Conservation (phyloP, 2,797 vertebrate genomes). For the Synanceia verrucosa region DNA sequence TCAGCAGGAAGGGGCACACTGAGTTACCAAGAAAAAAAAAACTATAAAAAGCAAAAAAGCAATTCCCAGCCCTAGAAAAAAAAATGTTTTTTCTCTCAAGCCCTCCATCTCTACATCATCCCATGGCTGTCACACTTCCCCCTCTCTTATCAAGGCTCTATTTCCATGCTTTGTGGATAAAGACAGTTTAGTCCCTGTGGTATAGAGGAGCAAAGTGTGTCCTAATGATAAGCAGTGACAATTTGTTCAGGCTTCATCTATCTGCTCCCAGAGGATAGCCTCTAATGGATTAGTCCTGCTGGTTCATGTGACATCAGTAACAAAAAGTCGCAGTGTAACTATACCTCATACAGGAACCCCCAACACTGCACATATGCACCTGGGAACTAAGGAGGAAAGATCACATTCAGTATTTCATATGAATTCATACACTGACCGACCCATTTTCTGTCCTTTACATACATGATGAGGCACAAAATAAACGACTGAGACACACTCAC, state of each 20-base stretch:
- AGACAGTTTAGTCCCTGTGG: conserved; percentile 43
- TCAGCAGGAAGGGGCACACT: not conserved
- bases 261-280: conserved; percentile 28
- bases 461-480: conserved; percentile 14
- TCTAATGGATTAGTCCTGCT: conserved; percentile 61
- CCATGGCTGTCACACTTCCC: not conserved
- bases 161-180: conserved; percentile 26
- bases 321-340: conserved; percentile 33
- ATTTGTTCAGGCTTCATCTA: conserved; percentile 52
- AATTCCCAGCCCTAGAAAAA: not conserved
- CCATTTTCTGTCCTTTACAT: not conserved
- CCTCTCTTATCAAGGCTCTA: not conserved
- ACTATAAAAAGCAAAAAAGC: conserved; percentile 26
- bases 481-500: not conserved
- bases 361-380: not conserved
- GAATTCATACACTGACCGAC: not conserved
- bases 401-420: not conserved
- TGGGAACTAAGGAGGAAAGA: conserved; percentile 6
- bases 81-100: not conserved
- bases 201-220: conserved; percentile 37
- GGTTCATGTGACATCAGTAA: conserved; percentile 45
- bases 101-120: not conserved
- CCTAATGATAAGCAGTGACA: conserved; percentile 59
- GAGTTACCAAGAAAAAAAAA: too few relatives aligned
- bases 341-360: conserved; percentile 14